Conservation (phyloP, 2,113 vertebrate genomes). For the Brachirus orientalis region DNA sequence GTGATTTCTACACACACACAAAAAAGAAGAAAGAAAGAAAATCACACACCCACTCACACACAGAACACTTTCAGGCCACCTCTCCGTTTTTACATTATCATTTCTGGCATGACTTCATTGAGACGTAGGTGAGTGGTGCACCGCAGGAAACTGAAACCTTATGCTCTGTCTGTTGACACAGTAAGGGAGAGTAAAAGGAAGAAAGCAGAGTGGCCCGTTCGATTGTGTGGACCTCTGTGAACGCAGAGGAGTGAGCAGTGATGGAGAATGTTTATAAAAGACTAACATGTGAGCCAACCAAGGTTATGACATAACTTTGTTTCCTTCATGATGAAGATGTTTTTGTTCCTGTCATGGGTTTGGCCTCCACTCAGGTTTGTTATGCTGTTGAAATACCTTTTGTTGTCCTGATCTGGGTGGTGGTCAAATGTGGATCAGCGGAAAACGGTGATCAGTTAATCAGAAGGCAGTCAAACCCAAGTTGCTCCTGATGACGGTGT, state of each 20-base stretch:
- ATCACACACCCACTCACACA: neutral
- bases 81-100: conserved; percentile 50
- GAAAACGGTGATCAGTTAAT: too few species aligned
- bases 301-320: conserved; percentile 23
- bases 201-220: conserved; percentile 41
- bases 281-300: too few species aligned
- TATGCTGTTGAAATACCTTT: conserved; percentile 2
- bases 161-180: conserved; percentile 62
- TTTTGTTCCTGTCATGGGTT: too few species aligned
- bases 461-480: too few species aligned
- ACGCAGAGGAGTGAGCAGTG: too few species aligned
- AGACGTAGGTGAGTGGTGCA: conserved; percentile 67
- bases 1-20: conserved; percentile 24
- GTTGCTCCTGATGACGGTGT: too few species aligned
- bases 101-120: conserved; percentile 69
- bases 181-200: conserved; percentile 37
- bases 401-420: neutral
- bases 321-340: conserved; percentile 14
- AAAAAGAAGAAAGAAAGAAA: neutral
- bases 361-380: conserved; percentile 14
- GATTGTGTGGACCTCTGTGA: conserved; percentile 49
- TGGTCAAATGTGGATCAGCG: too few species aligned
- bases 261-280: conserved; percentile 17
- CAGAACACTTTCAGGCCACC: conserved; percentile 19
- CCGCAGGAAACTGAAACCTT: conserved; percentile 48